A percentile compares a stretch with the other conserved stretches of the same genome.
Conservation (phyloP, 2,113 vertebrate genomes). For the Alligator mississippiensis region DNA sequence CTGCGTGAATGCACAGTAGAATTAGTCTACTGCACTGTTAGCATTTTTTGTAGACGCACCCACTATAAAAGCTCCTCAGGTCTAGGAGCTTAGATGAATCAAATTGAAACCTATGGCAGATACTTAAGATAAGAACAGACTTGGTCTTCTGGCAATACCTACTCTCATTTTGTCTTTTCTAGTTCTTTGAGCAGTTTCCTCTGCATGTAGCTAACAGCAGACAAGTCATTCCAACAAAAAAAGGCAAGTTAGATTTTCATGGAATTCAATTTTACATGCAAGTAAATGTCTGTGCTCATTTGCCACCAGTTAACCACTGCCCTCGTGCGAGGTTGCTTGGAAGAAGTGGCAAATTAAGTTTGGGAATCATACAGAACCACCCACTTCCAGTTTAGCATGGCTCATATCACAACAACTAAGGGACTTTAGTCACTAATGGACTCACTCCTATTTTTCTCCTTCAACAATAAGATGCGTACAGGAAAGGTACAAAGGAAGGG, state of each 20-base stretch:
- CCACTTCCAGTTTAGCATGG: not conserved
- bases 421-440: not conserved
- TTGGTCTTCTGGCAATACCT: not conserved
- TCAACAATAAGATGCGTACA: not conserved
- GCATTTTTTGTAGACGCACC: too few species aligned
- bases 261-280: not conserved
- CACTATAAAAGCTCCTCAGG: not conserved
- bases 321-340: not conserved
- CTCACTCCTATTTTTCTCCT: not conserved
- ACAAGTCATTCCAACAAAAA: not conserved
- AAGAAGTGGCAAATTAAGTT: not conserved
- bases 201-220: not conserved
- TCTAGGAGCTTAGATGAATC: not conserved
- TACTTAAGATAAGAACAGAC: not conserved
- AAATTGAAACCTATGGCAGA: not conserved
- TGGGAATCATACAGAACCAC: not conserved
- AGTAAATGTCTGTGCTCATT: slow-evolving; percentile 19
- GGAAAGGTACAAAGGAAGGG: not conserved
- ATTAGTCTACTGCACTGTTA: too few species aligned
- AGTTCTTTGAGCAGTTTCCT: not conserved
- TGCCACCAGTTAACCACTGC: not conserved
- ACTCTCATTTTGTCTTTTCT: not conserved
- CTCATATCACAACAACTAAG: too few species aligned
- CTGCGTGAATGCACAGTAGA: too few species aligned
- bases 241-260: not conserved